Percentiles rank a stretch among this genome's conserved stretches.
phyloP scores from a whole-genome alignment of 2,113 vertebrate species.

The Scopus umbretta region DNA sequence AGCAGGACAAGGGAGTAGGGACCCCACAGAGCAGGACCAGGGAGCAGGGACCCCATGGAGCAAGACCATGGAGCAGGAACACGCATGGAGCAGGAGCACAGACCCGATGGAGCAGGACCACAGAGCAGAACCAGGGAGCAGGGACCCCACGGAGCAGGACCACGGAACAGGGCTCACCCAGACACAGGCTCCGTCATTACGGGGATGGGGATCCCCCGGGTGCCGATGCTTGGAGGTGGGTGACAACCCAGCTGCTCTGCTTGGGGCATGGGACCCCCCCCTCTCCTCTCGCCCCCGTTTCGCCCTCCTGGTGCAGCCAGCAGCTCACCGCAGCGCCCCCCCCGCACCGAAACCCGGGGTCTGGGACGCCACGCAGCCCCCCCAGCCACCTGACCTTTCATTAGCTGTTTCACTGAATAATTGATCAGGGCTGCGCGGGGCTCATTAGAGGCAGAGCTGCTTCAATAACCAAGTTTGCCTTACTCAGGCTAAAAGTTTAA shows the following conservation, averaged over 20 bases:
- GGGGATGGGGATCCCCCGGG: not conserved
- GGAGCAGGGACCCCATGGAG: not conserved
- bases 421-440: constrained; percentile 13
- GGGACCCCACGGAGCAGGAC: not conserved
- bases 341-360: not conserved
- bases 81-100: no score
- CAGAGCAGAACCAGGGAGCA: no score
- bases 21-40: not conserved
- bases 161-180: not conserved
- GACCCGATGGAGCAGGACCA: no score
- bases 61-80: not conserved
- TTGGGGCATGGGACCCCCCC: no score
- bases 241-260: not conserved
- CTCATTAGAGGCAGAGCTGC: constrained; percentile 32
- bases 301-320: not conserved
- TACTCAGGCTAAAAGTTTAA: constrained; percentile 57
- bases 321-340: not conserved
- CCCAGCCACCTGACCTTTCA: constrained; percentile 19
- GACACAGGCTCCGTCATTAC: no score
- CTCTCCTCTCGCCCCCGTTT: not conserved
- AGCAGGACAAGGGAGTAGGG: no score
- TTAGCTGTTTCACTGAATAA: constrained; percentile 60
- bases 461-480: constrained; percentile 50
- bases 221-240: not conserved
- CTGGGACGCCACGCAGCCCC: not conserved